These are phyloP conservation scores for Nannoperca obscura DNA, from an alignment of 2,797 vertebrate species.

Conservation along the genomic window DNA sequence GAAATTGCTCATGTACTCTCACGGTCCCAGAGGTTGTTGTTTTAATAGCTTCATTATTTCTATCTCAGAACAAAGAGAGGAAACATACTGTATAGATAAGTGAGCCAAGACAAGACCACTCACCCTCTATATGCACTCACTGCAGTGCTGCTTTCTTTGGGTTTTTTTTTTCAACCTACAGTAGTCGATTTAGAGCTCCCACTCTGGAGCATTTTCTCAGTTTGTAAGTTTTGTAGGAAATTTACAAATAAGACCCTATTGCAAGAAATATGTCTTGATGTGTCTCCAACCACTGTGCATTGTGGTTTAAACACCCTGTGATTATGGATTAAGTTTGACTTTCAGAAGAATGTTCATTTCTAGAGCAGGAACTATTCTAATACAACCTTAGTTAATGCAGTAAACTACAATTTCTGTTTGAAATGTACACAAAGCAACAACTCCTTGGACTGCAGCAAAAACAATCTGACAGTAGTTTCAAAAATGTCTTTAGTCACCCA, in stretches of 20 bases:
- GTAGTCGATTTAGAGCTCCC: not conserved
- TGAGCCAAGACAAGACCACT: not conserved
- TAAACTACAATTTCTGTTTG: not conserved
- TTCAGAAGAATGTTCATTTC: not conserved
- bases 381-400: not conserved
- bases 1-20: constrained; percentile 2
- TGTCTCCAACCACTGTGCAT: not conserved
- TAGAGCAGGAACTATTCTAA: not conserved
- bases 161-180: not conserved
- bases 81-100: not conserved
- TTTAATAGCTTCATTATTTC: constrained; percentile 29
- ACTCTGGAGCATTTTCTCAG: not conserved
- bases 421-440: not conserved
- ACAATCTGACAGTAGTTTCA: constrained; percentile 10
- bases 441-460: not conserved
- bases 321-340: not conserved
- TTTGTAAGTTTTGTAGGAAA: not conserved
- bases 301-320: not conserved
- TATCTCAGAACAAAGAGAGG: not conserved
- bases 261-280: not conserved
- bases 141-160: not conserved
- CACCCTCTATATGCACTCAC: not conserved
- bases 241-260: not conserved
- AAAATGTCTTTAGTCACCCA: constrained; percentile 31
- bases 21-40: constrained; percentile 17